Percentiles rank a stretch among this genome's conserved stretches.
Conservation (phyloP, 2,113 vertebrate species). For the Thermophis baileyi region DNA sequence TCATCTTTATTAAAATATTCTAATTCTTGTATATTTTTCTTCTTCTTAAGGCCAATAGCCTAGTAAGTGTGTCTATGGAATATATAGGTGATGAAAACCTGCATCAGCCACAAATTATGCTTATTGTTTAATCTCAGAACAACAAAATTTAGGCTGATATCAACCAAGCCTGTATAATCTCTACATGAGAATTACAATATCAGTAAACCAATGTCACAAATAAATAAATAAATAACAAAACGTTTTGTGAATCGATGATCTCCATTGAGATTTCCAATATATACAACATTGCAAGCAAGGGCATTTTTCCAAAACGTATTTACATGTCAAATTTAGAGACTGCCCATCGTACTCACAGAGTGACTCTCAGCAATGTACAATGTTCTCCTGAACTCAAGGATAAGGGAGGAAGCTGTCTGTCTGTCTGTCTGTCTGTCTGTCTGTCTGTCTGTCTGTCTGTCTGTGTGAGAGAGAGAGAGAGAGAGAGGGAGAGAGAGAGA, state of each 20-base stretch:
- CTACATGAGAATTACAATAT: neutral
- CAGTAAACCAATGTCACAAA: neutral
- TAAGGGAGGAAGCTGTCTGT: too few species aligned
- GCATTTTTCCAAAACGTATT: neutral
- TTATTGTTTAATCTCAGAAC: neutral
- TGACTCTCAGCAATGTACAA: neutral
- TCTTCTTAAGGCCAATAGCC: neutral
- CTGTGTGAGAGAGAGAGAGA: neutral
- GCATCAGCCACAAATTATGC: neutral
- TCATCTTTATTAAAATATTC: neutral
- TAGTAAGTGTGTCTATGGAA: neutral
- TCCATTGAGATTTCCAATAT: neutral
- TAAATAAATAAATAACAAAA: neutral
- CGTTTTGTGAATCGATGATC: neutral
- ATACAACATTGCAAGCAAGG: constrained; percentile 2
- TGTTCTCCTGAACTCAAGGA: neutral
- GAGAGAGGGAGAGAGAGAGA: neutral
- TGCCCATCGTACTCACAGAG: too few species aligned
- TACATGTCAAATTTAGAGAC: neutral
- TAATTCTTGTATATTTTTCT: neutral
- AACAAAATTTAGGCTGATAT: neutral
- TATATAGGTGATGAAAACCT: neutral
- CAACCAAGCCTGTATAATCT: neutral
- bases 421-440: too few species aligned
- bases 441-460: too few species aligned